Percentiles rank a stretch among this genome's conserved stretches.
phyloP scores from a whole-genome alignment of 35 echinoderm and acorn worm genomes.

The Strongylocentrotus purpuratus region DNA sequence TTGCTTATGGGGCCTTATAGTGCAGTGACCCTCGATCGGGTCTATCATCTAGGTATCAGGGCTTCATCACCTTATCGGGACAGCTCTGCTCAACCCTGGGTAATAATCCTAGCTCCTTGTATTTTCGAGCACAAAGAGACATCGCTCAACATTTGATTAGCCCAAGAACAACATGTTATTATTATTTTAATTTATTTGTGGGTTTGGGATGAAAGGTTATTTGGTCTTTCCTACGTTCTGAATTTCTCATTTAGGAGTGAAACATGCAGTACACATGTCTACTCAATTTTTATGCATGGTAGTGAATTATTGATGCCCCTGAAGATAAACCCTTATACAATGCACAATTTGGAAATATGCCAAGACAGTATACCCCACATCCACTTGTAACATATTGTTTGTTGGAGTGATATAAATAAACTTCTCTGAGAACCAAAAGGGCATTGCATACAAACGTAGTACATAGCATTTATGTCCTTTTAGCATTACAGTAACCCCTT shows the following conservation, averaged over 20 bases:
- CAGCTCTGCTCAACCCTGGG: too few relatives aligned
- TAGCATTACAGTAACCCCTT: neutral
- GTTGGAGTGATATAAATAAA: neutral
- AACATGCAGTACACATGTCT: too few relatives aligned
- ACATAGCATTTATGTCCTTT: neutral
- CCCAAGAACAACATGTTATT: too few relatives aligned
- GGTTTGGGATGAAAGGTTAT: neutral
- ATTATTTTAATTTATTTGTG: neutral
- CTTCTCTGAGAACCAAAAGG: neutral
- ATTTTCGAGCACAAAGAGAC: too few relatives aligned
- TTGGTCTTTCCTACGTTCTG: neutral
- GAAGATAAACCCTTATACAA: neutral
- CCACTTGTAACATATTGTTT: neutral
- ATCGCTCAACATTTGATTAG: too few relatives aligned
- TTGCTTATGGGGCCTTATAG: too few relatives aligned
- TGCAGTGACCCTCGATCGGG: too few relatives aligned
- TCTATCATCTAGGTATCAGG: too few relatives aligned
- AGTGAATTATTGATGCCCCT: neutral
- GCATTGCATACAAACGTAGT: neutral
- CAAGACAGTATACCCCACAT: neutral
- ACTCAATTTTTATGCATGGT: neutral
- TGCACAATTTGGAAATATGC: neutral
- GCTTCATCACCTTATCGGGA: too few relatives aligned
- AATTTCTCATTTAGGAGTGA: neutral
- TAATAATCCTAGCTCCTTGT: too few relatives aligned